Evolutionary conservation across 2,888 invertebrate genomes (phyloP).

Genomic region (Chouioia cunea): DNA sequence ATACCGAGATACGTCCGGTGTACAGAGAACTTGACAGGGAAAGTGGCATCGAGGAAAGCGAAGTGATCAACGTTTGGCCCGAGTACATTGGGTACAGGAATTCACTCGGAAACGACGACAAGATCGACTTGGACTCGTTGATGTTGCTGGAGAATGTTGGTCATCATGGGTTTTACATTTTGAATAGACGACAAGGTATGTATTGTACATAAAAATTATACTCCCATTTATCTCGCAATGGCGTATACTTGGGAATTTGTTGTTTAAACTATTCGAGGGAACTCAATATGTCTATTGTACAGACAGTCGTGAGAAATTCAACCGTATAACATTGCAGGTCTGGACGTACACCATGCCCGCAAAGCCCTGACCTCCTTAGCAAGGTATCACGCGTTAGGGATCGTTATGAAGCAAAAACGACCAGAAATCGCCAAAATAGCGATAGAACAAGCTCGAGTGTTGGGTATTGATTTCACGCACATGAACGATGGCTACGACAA

Average conservation of each 20-base stretch:
- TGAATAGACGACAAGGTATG: no score
- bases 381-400: slow-evolving; percentile 40
- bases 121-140: slow-evolving; percentile 73
- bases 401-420: slow-evolving; percentile 69
- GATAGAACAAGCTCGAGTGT: slow-evolving; percentile 58
- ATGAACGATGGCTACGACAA: slow-evolving; percentile 53
- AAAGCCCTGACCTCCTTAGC: no score
- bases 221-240: no score
- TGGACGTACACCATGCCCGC: no score
- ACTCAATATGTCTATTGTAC: no score
- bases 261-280: no score
- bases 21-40: slow-evolving; percentile 70
- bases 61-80: slow-evolving; percentile 70
- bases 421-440: slow-evolving; percentile 59
- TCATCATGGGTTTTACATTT: slow-evolving; percentile 65
- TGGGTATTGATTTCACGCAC: slow-evolving; percentile 58
- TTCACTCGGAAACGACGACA: slow-evolving; percentile 56
- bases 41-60: slow-evolving; percentile 65
- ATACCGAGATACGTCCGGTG: slow-evolving; percentile 70
- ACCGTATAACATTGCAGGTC: slow-evolving; percentile 48
- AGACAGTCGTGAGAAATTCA: no score
- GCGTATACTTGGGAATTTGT: no score
- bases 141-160: slow-evolving; percentile 74
- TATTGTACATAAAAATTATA: background rate
- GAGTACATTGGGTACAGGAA: slow-evolving; percentile 73